phyloP scores from a whole-genome alignment of 2,113 vertebrate genomes.

The Phocoena sinus region DNA sequence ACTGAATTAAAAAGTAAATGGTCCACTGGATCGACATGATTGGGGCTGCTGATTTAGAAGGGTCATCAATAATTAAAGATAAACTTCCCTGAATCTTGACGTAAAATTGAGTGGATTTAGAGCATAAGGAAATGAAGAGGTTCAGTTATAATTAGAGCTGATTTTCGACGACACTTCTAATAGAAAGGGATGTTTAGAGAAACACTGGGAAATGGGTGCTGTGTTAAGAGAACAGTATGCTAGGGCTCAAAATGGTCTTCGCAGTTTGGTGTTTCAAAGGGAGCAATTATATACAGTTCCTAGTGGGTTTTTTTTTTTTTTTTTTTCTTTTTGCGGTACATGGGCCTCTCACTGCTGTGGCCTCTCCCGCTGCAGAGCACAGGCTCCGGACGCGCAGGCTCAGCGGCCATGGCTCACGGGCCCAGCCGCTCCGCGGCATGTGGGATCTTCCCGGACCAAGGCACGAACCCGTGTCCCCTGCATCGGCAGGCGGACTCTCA shows the following conservation, averaged over 20 bases:
- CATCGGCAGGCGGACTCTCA: no score
- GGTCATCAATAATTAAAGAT: not conserved
- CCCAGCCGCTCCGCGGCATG: no score
- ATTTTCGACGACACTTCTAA: not conserved
- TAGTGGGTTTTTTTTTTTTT: not conserved
- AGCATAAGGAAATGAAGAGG: not conserved
- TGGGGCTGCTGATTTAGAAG: not conserved
- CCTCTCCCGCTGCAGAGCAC: no score
- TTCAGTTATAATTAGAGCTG: not conserved
- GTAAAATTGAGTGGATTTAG: not conserved
- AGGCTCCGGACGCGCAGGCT: no score
- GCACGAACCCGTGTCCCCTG: no score
- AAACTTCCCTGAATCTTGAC: not conserved
- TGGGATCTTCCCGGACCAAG: no score
- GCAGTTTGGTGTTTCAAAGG: not conserved
- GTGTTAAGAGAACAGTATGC: not conserved
- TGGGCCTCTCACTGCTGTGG: no score
- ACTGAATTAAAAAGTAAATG: not conserved
- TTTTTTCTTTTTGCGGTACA: no score
- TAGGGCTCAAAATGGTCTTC: not conserved
- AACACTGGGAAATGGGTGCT: not conserved
- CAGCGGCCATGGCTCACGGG: no score
- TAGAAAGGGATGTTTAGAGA: not conserved
- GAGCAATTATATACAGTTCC: not conserved
- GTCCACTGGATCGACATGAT: not conserved